phyloP scores from a whole-genome alignment of 2,888 invertebrate species.

The Bombylius discolor region DNA sequence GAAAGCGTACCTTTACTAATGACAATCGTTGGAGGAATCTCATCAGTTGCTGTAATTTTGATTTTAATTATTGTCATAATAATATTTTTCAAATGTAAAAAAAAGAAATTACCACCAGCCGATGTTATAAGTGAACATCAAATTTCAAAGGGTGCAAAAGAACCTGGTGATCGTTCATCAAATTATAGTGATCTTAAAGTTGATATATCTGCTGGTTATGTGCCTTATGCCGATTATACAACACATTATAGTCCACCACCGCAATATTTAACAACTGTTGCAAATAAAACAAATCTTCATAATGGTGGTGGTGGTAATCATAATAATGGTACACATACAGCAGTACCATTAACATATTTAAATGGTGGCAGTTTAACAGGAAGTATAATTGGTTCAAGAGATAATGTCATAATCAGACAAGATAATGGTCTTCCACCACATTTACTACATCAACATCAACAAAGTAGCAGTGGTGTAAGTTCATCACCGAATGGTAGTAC shows the following conservation, averaged over 20 bases:
- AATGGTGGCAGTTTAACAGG: conserved; percentile 31
- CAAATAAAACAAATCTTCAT: conserved; percentile 8
- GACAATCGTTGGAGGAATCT: conserved; percentile 65
- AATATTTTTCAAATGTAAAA: conserved; percentile 53
- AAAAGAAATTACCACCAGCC: conserved; percentile 33
- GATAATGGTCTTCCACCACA: conserved; percentile 36
- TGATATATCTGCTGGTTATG: conserved; percentile 58
- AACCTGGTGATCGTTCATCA: conserved; percentile 60
- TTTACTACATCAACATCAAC: conserved; percentile 23
- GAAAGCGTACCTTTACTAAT: conserved; percentile 66
- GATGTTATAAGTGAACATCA: conserved; percentile 39
- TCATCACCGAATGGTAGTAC: conserved; percentile 28
- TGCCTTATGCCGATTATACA: conserved; percentile 75
- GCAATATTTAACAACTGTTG: conserved; percentile 30
- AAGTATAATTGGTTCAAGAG: conserved; percentile 27
- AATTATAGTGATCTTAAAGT: conserved; percentile 86
- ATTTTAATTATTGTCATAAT: conserved; percentile 69
- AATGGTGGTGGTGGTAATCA: not conserved
- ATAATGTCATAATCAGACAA: conserved; percentile 17
- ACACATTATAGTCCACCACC: conserved; percentile 79
- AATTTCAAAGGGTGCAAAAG: conserved; percentile 23
- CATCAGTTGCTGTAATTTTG: conserved; percentile 72
- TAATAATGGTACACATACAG: conserved; percentile 1
- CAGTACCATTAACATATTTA: conserved; percentile 33
- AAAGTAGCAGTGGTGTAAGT: conserved; percentile 33